These are phyloP conservation scores for Triplophysa dalaica DNA, from an alignment of 2,113 vertebrate genomes.

Conservation along the genomic window DNA sequence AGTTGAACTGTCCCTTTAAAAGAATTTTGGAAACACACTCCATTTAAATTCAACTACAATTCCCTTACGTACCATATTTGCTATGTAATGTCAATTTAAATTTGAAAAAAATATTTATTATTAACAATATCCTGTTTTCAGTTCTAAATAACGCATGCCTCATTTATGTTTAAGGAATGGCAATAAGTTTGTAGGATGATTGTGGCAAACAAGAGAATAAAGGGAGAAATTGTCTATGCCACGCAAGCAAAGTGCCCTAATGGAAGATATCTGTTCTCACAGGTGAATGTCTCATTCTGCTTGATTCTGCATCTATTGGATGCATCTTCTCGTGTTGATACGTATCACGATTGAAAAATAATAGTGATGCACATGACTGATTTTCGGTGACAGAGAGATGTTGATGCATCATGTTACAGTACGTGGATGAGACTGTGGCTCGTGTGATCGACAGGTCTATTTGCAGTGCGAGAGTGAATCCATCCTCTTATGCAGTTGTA, in stretches of 20 bases:
- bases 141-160: background rate
- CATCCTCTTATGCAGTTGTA: conserved; percentile 33
- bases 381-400: conserved; percentile 21
- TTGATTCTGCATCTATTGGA: background rate
- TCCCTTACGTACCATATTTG: too few species aligned
- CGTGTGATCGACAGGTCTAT: conserved; percentile 51
- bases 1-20: too few species aligned
- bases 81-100: too few species aligned
- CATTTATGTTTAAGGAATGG: background rate
- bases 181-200: conserved; percentile 1
- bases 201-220: conserved; percentile 7
- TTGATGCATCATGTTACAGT: background rate
- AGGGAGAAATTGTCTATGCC: background rate
- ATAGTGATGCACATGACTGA: conserved; percentile 16
- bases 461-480: conserved; percentile 40
- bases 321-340: background rate
- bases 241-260: conserved; percentile 13
- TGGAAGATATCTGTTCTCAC: background rate
- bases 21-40: too few species aligned
- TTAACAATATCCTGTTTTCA: background rate
- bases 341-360: background rate
- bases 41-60: too few species aligned
- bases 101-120: too few species aligned
- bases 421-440: conserved; percentile 24
- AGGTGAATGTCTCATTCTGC: background rate